phyloP scores from a whole-genome alignment of 2,797 vertebrate genomes.

The Rhadinocentrus ornatus region DNA sequence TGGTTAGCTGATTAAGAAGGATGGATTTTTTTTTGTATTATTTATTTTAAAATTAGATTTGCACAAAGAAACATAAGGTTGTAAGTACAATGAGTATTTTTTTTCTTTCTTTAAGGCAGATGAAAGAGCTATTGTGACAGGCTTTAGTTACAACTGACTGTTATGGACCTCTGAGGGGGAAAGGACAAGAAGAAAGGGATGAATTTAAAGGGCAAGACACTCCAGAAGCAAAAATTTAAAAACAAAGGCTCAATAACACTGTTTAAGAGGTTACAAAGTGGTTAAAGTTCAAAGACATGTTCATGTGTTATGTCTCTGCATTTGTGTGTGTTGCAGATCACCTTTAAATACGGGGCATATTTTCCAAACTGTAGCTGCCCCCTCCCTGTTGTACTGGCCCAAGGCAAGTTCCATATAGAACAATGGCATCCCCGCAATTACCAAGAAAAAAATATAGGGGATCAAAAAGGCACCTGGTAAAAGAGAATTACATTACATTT shows the following conservation, averaged over 20 bases:
- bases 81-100: constrained; percentile 16
- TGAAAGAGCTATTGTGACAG: constrained; percentile 42
- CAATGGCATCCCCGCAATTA: constrained; percentile 98
- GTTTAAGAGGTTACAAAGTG: constrained; percentile 41
- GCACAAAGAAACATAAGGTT: constrained; percentile 29
- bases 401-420: constrained; percentile 99
- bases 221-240: constrained; percentile 13
- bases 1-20: not conserved
- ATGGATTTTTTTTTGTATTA: constrained; percentile 17
- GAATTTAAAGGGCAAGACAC: constrained; percentile 59
- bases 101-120: constrained; percentile 5
- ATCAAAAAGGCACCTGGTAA: constrained; percentile 96
- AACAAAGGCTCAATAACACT: constrained; percentile 1
- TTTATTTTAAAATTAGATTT: constrained; percentile 44
- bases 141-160: constrained; percentile 48
- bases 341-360: constrained; percentile 99
- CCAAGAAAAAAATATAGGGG: constrained; percentile 94
- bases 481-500: constrained; percentile 21
- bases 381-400: constrained; percentile 97
- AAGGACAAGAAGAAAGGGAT: constrained; percentile 43
- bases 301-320: constrained; percentile 1
- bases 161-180: constrained; percentile 24
- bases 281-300: constrained; percentile 20
- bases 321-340: constrained; percentile 63
- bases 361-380: constrained; percentile 98